Evolutionary conservation across 2,888 invertebrate species (phyloP), one percentile per base, ranked within the genome.

Genomic region (Cordylochernes scorpioides): DNA sequence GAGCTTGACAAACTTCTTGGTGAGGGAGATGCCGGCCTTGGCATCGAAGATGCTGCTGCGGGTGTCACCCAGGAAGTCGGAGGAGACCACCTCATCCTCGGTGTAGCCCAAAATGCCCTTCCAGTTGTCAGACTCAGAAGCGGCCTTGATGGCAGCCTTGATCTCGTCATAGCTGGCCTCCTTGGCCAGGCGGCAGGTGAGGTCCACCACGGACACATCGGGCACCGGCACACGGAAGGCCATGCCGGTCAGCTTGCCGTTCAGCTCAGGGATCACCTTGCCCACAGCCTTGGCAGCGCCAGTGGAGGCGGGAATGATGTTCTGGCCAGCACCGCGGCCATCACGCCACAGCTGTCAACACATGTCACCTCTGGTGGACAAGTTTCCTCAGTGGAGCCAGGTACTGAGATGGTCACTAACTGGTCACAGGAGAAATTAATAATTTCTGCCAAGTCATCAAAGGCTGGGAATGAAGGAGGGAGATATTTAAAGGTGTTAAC

Each of bases 261-360:
- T 86, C 36, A 97, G 64, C 35, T 72, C 70, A 33, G 94, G 94
- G 56, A 97, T 94, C 44, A 97, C 94, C 60, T 97, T 97, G 45
- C 91, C 91, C 28, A 97, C 94, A 50, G 97, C 94, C 58, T 97
- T 97, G 41, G 97, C 97, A 38, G 97, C 97, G 39, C 97, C 97
- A 46, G 94, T 97, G 13, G 88, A 64, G 33, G 97, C 91, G 35
- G 97, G 94, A 19, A 19, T 19, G 63, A 97, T 94, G 61, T 97
- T 97, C 58, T 91, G 88, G 39, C 69, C 72, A 43, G 94, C 94
- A 49, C 88, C 88, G 64, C 94, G 84, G 29, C 94, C 94, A 58
- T 91, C 94, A 53, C 94, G 71, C 94, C 94, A 97, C 58, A 82
- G 60, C 62, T 74, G 33, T 15, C 39, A 42, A 30, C 24, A 8